These are phyloP conservation scores for Spondyliosoma cantharus DNA, from an alignment of 2,797 vertebrate species.

Conservation along the genomic window DNA sequence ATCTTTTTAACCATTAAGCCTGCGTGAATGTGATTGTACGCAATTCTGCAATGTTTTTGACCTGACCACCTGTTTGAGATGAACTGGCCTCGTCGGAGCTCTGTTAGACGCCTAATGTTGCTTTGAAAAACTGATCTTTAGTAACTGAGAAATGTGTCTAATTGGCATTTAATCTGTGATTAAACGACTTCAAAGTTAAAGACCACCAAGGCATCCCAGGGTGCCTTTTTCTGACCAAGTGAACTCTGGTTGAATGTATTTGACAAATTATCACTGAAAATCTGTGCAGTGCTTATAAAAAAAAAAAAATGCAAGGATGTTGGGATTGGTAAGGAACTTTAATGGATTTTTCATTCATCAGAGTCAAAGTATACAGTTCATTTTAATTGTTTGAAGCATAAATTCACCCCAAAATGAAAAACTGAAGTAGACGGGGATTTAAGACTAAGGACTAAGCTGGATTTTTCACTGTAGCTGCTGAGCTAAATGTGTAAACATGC, in stretches of 20 bases:
- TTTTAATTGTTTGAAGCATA: not conserved
- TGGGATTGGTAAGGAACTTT: not conserved
- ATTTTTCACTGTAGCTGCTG: too few species aligned
- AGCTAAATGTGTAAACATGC: too few species aligned
- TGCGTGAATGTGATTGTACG: not conserved
- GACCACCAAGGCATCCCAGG: slow-evolving; percentile 5
- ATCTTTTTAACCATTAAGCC: not conserved
- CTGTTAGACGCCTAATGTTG: not conserved
- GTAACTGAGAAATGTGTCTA: slow-evolving; percentile 8
- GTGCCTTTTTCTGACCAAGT: slow-evolving; percentile 19
- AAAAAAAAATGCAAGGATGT: too few species aligned
- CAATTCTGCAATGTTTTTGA: slow-evolving; percentile 6
- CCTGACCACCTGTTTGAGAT: not conserved
- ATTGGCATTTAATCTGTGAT: slow-evolving; percentile 34
- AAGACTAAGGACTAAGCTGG: too few species aligned
- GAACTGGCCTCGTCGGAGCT: not conserved
- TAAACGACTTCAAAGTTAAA: slow-evolving; percentile 11
- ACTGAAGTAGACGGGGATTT: too few species aligned
- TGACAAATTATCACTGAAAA: not conserved
- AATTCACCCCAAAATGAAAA: too few species aligned
- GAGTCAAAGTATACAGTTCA: not conserved
- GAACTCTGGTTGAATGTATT: not conserved
- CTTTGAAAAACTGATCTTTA: slow-evolving; percentile 2
- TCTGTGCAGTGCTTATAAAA: not conserved
- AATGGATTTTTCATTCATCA: not conserved